Evolutionary conservation across 92 coral and sea anemone species (phyloP).

Genomic region (Palythoa caribaeorum): DNA sequence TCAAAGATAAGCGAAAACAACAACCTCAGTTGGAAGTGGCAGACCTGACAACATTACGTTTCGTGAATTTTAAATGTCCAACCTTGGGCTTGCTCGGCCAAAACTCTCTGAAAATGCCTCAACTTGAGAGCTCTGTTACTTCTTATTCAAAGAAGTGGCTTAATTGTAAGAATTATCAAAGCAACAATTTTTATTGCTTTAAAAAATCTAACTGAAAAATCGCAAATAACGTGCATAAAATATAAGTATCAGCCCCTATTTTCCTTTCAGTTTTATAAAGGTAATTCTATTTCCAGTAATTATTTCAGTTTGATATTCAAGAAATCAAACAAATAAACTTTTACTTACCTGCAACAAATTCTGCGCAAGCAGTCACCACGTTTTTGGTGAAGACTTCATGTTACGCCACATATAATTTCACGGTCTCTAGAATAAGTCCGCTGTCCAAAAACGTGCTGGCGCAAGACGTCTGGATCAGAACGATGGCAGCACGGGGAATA

Average conservation of each 20-base stretch:
- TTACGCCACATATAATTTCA: background rate
- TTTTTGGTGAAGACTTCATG: background rate
- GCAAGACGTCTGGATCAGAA: background rate
- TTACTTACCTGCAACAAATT: background rate
- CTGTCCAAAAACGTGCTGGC: conserved; percentile 24
- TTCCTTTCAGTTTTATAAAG: background rate
- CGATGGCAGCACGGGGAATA: conserved; percentile 28
- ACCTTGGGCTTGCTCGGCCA: no score
- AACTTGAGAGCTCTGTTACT: no score
- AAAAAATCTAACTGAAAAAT: no score
- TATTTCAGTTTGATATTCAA: background rate
- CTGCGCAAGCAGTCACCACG: background rate
- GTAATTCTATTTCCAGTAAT: background rate
- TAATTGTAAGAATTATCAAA: no score
- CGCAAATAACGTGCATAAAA: background rate
- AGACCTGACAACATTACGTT: no score
- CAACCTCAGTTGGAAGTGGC: no score
- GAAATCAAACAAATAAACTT: background rate
- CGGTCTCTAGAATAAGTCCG: background rate
- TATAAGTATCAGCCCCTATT: background rate
- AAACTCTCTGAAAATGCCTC: no score
- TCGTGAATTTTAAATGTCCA: no score
- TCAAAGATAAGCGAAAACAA: no score
- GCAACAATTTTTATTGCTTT: no score
- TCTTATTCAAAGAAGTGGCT: no score